Evolutionary conservation across 2,888 invertebrate species (phyloP).

Genomic region (Drosophila meridiana): DNA sequence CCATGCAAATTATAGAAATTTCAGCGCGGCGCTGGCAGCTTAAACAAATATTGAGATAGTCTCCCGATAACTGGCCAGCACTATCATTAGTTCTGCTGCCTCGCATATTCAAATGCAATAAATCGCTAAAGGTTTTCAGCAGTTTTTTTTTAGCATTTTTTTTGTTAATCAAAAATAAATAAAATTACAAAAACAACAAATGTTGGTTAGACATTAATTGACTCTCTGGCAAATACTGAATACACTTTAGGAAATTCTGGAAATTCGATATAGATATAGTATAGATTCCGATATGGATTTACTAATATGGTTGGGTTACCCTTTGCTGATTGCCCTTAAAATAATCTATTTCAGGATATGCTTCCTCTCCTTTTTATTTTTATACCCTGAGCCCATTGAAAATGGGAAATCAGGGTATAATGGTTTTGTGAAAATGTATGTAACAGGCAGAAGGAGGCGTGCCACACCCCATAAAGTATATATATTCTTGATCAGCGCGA

Average conservation of each 20-base stretch:
- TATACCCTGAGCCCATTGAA: too few relatives aligned
- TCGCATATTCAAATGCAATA: slow-evolving; percentile 74
- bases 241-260: background rate
- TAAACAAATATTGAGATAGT: slow-evolving; percentile 76
- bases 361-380: too few relatives aligned
- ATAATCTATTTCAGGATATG: too few relatives aligned
- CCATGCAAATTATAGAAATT: slow-evolving; percentile 83
- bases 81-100: slow-evolving; percentile 67
- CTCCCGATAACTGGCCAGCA: slow-evolving; percentile 17
- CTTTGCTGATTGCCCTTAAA: too few relatives aligned
- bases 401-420: too few relatives aligned
- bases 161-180: background rate
- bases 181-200: background rate
- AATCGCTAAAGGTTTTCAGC: slow-evolving; percentile 43
- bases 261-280: too few relatives aligned
- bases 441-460: too few relatives aligned
- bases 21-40: slow-evolving; percentile 47
- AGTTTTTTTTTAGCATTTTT: background rate
- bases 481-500: too few relatives aligned
- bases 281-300: too few relatives aligned
- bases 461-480: too few relatives aligned
- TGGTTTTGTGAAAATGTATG: too few relatives aligned
- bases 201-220: background rate
- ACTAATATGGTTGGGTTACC: too few relatives aligned
- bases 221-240: slow-evolving; percentile 15